phyloP scores from a whole-genome alignment of 2,113 vertebrate species.

The Anser cygnoides region DNA sequence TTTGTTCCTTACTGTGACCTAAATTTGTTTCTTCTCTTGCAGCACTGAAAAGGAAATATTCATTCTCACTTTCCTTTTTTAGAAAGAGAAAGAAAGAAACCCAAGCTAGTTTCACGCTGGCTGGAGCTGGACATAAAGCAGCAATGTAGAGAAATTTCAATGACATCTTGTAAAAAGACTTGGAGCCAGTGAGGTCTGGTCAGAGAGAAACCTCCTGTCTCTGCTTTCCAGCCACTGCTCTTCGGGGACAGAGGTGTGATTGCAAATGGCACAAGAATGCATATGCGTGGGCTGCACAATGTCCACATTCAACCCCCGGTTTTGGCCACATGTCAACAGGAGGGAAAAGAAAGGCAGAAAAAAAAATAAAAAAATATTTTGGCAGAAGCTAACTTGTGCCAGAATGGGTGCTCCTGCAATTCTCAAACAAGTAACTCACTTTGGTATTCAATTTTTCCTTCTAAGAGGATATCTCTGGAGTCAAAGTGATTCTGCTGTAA shows the following conservation, averaged over 20 bases:
- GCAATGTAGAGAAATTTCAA: neutral
- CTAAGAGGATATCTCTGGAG: neutral
- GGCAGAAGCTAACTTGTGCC: neutral
- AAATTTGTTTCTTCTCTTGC: conserved; percentile 23
- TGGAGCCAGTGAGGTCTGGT: neutral
- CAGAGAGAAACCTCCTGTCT: conserved; percentile 36
- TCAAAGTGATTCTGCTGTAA: neutral
- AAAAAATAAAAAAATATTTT: neutral
- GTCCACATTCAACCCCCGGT: neutral
- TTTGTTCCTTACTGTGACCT: neutral
- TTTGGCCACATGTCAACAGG: conserved; percentile 18
- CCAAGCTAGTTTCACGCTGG: neutral
- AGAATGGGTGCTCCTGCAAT: neutral
- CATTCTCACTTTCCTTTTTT: neutral
- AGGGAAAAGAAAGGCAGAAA: conserved; percentile 12
- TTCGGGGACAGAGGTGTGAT: conserved; percentile 35
- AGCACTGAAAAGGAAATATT: neutral
- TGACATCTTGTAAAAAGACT: conserved; percentile 26
- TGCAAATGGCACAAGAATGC: conserved; percentile 41
- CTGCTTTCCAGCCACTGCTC: conserved; percentile 50
- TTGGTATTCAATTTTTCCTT: neutral
- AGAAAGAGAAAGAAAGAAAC: conserved; percentile 9
- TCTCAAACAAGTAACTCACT: neutral
- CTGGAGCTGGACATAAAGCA: conserved; percentile 37
- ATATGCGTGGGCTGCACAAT: conserved; percentile 45